Percentiles rank a stretch among this genome's conserved stretches.
These are phyloP conservation scores for Aulostomus chinensis DNA, from an alignment of 2,797 vertebrate species.

Conservation along the genomic window DNA sequence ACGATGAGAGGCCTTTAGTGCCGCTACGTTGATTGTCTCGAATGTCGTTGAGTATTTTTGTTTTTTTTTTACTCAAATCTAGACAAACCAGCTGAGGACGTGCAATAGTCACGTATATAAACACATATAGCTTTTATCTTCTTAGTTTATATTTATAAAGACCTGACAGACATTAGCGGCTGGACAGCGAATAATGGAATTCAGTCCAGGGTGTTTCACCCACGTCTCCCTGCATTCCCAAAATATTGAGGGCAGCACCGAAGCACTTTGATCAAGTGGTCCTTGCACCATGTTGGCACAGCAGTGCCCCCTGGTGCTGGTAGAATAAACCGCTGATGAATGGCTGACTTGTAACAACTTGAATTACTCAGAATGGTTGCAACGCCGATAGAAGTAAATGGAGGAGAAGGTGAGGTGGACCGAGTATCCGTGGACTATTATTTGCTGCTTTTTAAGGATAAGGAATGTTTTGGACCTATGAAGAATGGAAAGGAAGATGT, in stretches of 20 bases:
- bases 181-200: no score
- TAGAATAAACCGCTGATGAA: neutral
- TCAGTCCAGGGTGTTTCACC: no score
- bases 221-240: slow-evolving; percentile 7
- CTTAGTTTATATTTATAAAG: slow-evolving; percentile 20
- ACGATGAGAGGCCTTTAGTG: slow-evolving; percentile 36
- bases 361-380: no score
- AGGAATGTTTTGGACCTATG: slow-evolving; percentile 45
- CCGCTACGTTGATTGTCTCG: slow-evolving; percentile 26
- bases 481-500: slow-evolving; percentile 7
- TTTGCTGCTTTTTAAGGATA: slow-evolving; percentile 6
- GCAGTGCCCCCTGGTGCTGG: slow-evolving; percentile 18
- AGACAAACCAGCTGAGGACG: slow-evolving; percentile 14
- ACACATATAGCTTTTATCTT: slow-evolving; percentile 31
- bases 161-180: no score
- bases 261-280: slow-evolving; percentile 58
- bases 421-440: neutral
- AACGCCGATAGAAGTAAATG: no score
- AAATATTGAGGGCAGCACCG: slow-evolving; percentile 8
- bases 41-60: slow-evolving; percentile 27
- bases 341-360: neutral
- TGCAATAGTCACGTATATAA: slow-evolving; percentile 59
- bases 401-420: no score
- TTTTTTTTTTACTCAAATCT: slow-evolving; percentile 23
- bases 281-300: neutral